Conservation (phyloP, 2,888 invertebrate genomes). For the Nematopogon swammerdamellus region DNA sequence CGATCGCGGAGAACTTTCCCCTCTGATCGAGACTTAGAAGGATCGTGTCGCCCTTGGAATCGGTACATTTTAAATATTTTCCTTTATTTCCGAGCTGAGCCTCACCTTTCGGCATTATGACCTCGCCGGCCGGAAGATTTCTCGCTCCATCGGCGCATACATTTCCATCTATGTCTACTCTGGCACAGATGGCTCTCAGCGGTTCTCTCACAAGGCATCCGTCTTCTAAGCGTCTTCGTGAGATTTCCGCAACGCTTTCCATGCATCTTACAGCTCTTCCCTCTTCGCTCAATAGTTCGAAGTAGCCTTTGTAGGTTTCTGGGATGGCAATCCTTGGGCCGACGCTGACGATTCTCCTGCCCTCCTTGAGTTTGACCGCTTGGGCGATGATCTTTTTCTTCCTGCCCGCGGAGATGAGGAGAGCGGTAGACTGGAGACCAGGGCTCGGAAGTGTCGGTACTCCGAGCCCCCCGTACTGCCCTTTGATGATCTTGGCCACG, state of each 20-base stretch:
- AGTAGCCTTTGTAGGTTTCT: conserved; percentile 87
- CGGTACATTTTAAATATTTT: conserved; percentile 83
- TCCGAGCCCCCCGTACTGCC: conserved; percentile 89
- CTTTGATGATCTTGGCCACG: conserved; percentile 89
- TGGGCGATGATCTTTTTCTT: conserved; percentile 85
- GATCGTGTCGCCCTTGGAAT: conserved; percentile 79
- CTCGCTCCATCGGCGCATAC: conserved; percentile 66
- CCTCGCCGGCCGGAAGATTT: conserved; percentile 79
- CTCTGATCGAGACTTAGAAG: conserved; percentile 82
- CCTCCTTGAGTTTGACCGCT: conserved; percentile 88
- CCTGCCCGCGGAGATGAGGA: conserved; percentile 81
- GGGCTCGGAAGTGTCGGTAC: conserved; percentile 86
- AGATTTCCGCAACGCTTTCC: conserved; percentile 81
- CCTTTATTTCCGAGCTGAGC: conserved; percentile 64
- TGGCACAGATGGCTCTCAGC: conserved; percentile 65
- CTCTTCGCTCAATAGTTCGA: conserved; percentile 92
- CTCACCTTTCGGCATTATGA: conserved; percentile 76
- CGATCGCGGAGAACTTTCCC: conserved; percentile 89
- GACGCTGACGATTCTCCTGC: conserved; percentile 74
- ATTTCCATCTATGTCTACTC: conserved; percentile 58
- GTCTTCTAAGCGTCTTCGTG: conserved; percentile 69
- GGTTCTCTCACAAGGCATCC: conserved; percentile 78
- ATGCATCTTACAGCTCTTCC: conserved; percentile 88
- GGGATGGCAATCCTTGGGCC: conserved; percentile 86
- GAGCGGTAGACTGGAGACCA: conserved; percentile 79